Evolutionary conservation across 1,140 invertebrate genomes (phyloP).

Genomic region (Cydia strobilella): DNA sequence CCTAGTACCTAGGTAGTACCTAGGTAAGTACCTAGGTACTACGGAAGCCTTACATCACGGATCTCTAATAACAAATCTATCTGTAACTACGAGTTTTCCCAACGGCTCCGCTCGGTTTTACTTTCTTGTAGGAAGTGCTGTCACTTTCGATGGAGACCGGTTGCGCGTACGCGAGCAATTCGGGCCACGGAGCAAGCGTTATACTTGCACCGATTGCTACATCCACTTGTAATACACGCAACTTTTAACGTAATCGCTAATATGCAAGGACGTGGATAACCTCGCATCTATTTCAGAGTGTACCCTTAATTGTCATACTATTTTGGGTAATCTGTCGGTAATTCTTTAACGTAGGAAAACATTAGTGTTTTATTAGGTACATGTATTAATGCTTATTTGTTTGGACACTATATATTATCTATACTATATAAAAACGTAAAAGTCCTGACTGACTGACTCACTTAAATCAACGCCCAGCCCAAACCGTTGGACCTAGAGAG

Average conservation of each 20-base stretch:
- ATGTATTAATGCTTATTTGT: no score
- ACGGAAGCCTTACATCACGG: not conserved
- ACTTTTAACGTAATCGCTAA: conserved; percentile 15
- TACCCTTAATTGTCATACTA: not conserved
- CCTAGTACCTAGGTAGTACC: not conserved
- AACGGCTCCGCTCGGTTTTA: conserved; percentile 66
- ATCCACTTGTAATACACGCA: conserved; percentile 17
- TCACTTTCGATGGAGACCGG: conserved; percentile 77
- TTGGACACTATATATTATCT: no score
- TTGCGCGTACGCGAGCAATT: conserved; percentile 47
- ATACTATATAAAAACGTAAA: no score
- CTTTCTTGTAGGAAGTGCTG: conserved; percentile 78
- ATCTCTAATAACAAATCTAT: conserved; percentile 23
- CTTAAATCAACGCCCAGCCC: no score
- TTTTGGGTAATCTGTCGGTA: not conserved
- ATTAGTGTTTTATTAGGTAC: no score
- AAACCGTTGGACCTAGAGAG: no score
- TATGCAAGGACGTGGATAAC: not conserved
- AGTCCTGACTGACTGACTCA: no score
- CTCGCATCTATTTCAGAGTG: not conserved
- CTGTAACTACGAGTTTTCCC: conserved; percentile 57
- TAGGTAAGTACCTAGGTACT: not conserved
- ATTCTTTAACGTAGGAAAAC: no score
- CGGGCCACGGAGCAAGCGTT: conserved; percentile 35
- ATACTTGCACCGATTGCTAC: conserved; percentile 10